Percentiles rank a stretch among this genome's conserved stretches.
Evolutionary conservation across 1,140 invertebrate genomes (phyloP).

Genomic region (Nebria ingens): DNA sequence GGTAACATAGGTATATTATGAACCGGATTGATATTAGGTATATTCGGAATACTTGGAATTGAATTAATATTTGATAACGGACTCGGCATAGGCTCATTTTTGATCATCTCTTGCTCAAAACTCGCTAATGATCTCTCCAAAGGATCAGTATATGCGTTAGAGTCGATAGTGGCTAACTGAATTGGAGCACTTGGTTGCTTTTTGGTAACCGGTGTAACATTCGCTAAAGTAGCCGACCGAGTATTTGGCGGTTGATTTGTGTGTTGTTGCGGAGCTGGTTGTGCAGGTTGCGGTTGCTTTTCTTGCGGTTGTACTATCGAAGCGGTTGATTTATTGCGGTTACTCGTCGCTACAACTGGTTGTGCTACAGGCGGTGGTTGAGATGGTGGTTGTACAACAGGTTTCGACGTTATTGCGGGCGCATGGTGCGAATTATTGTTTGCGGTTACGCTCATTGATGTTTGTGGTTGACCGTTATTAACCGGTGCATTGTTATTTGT

Average conservation of each 20-base stretch:
- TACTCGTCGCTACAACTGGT: background rate
- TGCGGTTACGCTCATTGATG: conserved; percentile 18
- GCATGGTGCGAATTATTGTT: conserved; percentile 10
- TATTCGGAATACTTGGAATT: conserved; percentile 24
- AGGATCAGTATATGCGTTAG: conserved; percentile 43
- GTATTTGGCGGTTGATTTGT: background rate
- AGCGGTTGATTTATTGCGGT: background rate
- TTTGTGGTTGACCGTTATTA: conserved; percentile 14
- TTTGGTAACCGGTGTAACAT: conserved; percentile 14
- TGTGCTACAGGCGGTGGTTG: background rate
- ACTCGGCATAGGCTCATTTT: conserved; percentile 38
- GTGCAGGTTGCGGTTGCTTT: background rate
- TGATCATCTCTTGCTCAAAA: conserved; percentile 46
- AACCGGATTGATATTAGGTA: conserved; percentile 14
- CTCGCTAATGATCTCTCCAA: conserved; percentile 54
- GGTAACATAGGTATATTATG: conserved; percentile 16
- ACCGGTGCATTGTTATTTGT: conserved; percentile 16
- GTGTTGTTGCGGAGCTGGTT: background rate
- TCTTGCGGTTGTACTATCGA: conserved; percentile 5
- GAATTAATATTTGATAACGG: conserved; percentile 13
- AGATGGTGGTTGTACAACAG: conserved; percentile 18
- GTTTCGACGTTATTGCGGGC: background rate
- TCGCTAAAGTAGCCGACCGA: background rate
- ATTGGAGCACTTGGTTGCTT: conserved; percentile 17
- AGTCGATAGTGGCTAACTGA: conserved; percentile 18